phyloP scores from a whole-genome alignment of 2,113 vertebrate genomes.

The Corythoichthys haematopterus region DNA sequence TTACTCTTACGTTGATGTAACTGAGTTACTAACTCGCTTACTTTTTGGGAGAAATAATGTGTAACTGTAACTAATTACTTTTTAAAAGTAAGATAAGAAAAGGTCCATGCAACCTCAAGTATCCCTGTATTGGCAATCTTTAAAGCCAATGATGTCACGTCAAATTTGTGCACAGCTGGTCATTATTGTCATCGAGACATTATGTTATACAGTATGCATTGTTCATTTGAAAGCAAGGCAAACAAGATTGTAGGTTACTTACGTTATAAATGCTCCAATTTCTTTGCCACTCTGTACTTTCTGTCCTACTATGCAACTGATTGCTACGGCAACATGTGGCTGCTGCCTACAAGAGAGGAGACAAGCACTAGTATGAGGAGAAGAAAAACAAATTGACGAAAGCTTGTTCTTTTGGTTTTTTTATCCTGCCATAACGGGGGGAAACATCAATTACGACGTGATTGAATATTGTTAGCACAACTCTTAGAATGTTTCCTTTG shows the following conservation, averaged over 20 bases:
- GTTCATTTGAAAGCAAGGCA: not conserved
- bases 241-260: not conserved
- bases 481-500: constrained; percentile 44
- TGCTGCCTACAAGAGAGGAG: constrained; percentile 50
- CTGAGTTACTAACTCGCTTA: too few relatives aligned
- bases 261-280: too few relatives aligned
- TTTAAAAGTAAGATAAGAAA: too few relatives aligned
- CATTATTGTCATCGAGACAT: too few relatives aligned
- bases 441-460: constrained; percentile 57
- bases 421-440: constrained; percentile 28
- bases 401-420: constrained; percentile 43
- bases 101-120: too few relatives aligned
- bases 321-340: constrained; percentile 64
- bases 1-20: too few relatives aligned
- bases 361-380: constrained; percentile 15
- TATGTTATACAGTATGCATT: too few relatives aligned
- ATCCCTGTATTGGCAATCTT: too few relatives aligned
- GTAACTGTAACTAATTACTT: too few relatives aligned
- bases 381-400: constrained; percentile 34
- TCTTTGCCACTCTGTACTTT: constrained; percentile 11
- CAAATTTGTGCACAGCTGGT: too few relatives aligned
- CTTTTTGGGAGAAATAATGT: too few relatives aligned
- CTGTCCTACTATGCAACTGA: constrained; percentile 24
- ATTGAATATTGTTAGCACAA: constrained; percentile 62
- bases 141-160: too few relatives aligned